phyloP scores from a whole-genome alignment of 2,888 invertebrate species.

The Pantelozetes paolii region DNA sequence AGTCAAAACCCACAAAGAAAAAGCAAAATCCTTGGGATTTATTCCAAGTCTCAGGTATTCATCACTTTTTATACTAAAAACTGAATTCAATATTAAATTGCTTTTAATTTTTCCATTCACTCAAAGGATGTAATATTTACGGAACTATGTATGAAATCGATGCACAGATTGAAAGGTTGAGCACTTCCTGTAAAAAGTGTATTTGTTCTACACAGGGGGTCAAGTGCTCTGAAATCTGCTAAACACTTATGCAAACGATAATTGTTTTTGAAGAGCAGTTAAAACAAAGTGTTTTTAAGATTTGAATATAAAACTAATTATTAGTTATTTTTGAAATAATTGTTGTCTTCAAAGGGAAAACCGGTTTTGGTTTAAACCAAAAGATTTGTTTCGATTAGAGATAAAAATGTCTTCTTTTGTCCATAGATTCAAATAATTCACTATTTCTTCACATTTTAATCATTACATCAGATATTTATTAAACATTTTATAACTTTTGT shows the following conservation, averaged over 20 bases:
- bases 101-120: not conserved
- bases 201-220: conserved; percentile 81
- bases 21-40: conserved; percentile 44
- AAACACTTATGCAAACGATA: conserved; percentile 12
- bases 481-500: too few relatives aligned
- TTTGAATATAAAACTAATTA: too few relatives aligned
- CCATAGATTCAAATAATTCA: too few relatives aligned
- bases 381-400: too few relatives aligned
- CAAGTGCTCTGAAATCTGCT: conserved; percentile 60
- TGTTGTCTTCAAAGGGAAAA: too few relatives aligned
- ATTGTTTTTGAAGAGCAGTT: too few relatives aligned
- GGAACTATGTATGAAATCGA: conserved; percentile 81
- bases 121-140: conserved; percentile 76
- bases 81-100: not conserved
- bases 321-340: too few relatives aligned
- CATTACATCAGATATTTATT: too few relatives aligned
- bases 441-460: too few relatives aligned
- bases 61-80: not conserved
- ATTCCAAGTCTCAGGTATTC: conserved; percentile 46
- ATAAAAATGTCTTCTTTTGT: too few relatives aligned
- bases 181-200: conserved; percentile 75
- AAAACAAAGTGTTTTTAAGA: too few relatives aligned
- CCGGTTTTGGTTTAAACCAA: too few relatives aligned
- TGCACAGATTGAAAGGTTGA: conserved; percentile 73
- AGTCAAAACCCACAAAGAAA: not conserved